Evolutionary conservation across 2,797 vertebrate species (phyloP), one percentile per base, ranked within the genome.

Genomic region (Siniperca obscura): DNA sequence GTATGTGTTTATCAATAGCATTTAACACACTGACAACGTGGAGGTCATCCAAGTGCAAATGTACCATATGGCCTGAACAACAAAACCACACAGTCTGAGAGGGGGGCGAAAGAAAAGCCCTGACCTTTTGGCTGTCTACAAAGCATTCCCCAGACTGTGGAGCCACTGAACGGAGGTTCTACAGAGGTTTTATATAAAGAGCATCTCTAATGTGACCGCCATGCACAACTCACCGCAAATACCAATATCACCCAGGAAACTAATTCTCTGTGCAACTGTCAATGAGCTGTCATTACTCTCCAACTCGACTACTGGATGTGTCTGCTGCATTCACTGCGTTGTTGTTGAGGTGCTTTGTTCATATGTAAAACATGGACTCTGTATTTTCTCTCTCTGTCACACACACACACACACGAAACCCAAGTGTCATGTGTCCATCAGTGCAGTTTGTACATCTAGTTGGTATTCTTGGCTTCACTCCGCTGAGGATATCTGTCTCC

Each of bases 71-170:
- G 88, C 70, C 66, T 77, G 22, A 67, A 61, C 48, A 74, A 87
- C 78, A 89, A 89, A 87, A 76, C 83, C 82, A 85, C 76, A 84
- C 73, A 87, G 74, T 88, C 69, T 86, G 73, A 89, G 77, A 78
- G 52, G 73, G 74, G 74, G 86, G 70, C 17, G 9, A 74, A 81
- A 86, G 79, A 88, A 92, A 90, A 85, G 74, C 46, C 59, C 80
- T 93, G 93, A 95, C 92, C 93, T 95, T 52, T 92, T 94, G 90
- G 80, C 84, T 83, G 85, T 84, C 69, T 91, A 88, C 93, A 87
- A 91, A 93, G 90, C 86, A 82, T 84, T 87, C 86, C 84, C 90
- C 76, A 86, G 80, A 91, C 92, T 79, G 59, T 84, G 84, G 72
- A 87, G 27, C 87, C 86, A 85, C 83, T 93, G 89, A 91, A 90